Conservation (phyloP, 2,888 invertebrate genomes). For the Diaperis boleti region DNA sequence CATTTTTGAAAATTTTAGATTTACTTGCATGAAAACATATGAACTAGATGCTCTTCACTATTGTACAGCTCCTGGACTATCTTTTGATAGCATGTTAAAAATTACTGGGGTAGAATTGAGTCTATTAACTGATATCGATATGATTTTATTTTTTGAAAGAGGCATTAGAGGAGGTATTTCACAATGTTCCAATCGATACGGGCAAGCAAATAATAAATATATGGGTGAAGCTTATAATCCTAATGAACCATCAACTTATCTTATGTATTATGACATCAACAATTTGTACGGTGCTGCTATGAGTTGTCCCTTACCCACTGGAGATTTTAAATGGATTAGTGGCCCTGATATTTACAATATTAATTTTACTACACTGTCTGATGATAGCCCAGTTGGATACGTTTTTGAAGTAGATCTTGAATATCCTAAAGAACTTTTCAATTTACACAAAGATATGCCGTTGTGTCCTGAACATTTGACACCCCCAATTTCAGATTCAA, state of each 20-base stretch:
- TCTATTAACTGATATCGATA: conserved; percentile 51
- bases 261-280: conserved; percentile 18
- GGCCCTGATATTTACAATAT: background rate
- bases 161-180: no score
- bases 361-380: background rate
- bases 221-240: conserved; percentile 11
- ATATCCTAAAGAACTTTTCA: conserved; percentile 1
- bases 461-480: no score
- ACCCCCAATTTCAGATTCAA: no score
- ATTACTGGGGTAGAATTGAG: conserved; percentile 26
- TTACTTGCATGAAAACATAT: conserved; percentile 50
- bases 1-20: conserved; percentile 59
- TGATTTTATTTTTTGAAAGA: conserved; percentile 8
- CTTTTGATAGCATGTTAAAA: conserved; percentile 39
- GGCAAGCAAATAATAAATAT: conserved; percentile 16
- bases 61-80: conserved; percentile 50
- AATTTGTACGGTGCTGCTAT: conserved; percentile 9
- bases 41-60: conserved; percentile 52
- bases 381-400: conserved; percentile 9
- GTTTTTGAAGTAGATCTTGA: conserved; percentile 13
- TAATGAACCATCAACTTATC: background rate
- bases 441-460: conserved; percentile 8
- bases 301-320: background rate
- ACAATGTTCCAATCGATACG: conserved; percentile 15
- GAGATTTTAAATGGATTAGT: conserved; percentile 1